A percentile compares a stretch with the other conserved stretches of the same genome.
Evolutionary conservation across 2,888 invertebrate species (phyloP).

Genomic region (Epistrophe eligans): DNA sequence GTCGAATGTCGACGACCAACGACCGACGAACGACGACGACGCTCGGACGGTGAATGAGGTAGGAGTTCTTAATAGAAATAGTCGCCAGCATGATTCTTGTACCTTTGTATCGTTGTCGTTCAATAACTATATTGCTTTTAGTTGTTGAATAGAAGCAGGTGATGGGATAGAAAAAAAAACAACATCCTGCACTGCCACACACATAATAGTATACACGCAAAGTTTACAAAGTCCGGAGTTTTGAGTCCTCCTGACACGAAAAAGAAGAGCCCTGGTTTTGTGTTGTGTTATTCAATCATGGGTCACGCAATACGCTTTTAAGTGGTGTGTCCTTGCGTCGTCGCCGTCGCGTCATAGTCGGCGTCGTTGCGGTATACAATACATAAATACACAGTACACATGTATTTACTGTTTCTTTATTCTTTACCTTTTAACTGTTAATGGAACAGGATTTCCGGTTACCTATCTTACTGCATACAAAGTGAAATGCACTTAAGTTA

Average conservation of each 20-base stretch:
- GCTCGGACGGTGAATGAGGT: neutral
- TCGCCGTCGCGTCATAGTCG: neutral
- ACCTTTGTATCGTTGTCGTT: constrained; percentile 25
- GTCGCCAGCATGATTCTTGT: constrained; percentile 14
- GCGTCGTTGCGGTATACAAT: neutral
- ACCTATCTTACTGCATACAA: constrained; percentile 70
- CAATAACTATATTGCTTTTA: neutral
- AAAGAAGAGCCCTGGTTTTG: constrained; percentile 35
- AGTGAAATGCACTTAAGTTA: constrained; percentile 67
- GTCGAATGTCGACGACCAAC: constrained; percentile 29
- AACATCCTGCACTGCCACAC: constrained; percentile 15
- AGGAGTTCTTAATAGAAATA: constrained; percentile 12
- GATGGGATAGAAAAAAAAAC: neutral
- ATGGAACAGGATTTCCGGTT: constrained; percentile 72
- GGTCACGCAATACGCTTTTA: constrained; percentile 68
- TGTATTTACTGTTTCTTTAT: constrained; percentile 53
- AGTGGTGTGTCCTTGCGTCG: constrained; percentile 60
- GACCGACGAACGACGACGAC: neutral
- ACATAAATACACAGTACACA: constrained; percentile 6
- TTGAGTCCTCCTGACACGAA: constrained; percentile 26
- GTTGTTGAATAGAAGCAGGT: neutral
- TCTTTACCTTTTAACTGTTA: constrained; percentile 73
- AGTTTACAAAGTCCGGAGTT: neutral
- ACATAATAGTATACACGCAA: neutral
- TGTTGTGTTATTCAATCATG: constrained; percentile 69